These are phyloP conservation scores for Atta colombica DNA, from an alignment of 1,140 invertebrate genomes.

Conservation along the genomic window DNA sequence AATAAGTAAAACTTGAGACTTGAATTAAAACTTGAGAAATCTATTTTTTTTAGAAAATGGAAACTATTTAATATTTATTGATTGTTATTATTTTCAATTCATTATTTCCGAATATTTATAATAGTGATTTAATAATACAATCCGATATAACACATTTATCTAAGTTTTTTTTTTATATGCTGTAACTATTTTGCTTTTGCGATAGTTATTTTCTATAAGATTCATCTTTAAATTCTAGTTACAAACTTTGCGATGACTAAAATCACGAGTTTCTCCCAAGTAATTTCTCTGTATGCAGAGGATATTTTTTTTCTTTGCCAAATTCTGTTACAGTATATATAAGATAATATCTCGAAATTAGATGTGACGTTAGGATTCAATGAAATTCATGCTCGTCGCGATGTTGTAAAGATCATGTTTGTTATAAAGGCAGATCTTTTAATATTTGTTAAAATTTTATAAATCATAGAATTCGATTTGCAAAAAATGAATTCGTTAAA, in stretches of 20 bases:
- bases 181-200: neutral
- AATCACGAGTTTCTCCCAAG: neutral
- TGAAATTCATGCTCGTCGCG: neutral
- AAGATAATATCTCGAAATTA: neutral
- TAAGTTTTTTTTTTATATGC: neutral
- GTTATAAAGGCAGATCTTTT: neutral
- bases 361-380: neutral
- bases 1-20: neutral
- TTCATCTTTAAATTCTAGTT: neutral
- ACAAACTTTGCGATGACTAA: constrained; percentile 24
- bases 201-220: neutral
- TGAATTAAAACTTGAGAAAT: neutral
- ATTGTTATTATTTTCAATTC: neutral
- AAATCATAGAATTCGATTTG: neutral
- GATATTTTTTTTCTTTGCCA: neutral
- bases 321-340: neutral
- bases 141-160: neutral
- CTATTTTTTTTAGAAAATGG: neutral
- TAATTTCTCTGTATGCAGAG: neutral
- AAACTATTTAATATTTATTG: neutral
- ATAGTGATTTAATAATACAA: neutral
- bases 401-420: neutral
- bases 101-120: neutral
- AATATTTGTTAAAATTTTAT: neutral
- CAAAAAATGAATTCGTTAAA: neutral